Evolutionary conservation across 1,140 invertebrate genomes (phyloP), one percentile per base, ranked within the genome.

Genomic region (Bicyclus anynana): DNA sequence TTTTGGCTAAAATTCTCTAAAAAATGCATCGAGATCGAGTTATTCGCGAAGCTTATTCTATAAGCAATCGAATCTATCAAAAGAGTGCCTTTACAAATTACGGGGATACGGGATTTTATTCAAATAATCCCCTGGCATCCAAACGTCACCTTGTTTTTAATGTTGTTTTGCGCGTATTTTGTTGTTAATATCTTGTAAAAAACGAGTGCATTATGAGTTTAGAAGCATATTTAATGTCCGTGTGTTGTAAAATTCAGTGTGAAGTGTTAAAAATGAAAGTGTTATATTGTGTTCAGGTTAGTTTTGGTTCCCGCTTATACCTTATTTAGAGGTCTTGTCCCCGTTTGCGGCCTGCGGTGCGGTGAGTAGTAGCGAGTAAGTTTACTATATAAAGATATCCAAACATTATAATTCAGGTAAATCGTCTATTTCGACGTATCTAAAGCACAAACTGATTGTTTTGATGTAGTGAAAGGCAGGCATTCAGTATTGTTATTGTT

Each of bases 331-430:
- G 64, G 60, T 68, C 53, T 65, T 62, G 57, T 59, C 57, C 67
- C 65, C 53, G 42, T 46, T 59, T 66, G 61, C 65, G 60, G 71
- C 33, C 70, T 65, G 56, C 84, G 76, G 84, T 73, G 80, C 52
- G 84, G 84, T 87, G 80, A 87, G 84, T 87, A 84, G 74, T 87
- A 87, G 84, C 48, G 13, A 59, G 66, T 85, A 87, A 84, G 84
- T 77, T 79, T 48, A 65, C 40, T 72, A 63, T 49, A 17, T 42
- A 81, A 81, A 68, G 67, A 55, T 66, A 63, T 74, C 80, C 81
- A 80, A 82, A 76, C 62, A 26, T 58, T 59, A 20, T 1, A 13
- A 53, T 40, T 2, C 35, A 12, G 18, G 18, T 17, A 42, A 35
- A 23, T 21, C 6, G 14, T 20, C 13, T 12, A 54, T 60, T 49